Evolutionary conservation across 2,888 invertebrate genomes (phyloP).

Genomic region (Tetropium fuscum): DNA sequence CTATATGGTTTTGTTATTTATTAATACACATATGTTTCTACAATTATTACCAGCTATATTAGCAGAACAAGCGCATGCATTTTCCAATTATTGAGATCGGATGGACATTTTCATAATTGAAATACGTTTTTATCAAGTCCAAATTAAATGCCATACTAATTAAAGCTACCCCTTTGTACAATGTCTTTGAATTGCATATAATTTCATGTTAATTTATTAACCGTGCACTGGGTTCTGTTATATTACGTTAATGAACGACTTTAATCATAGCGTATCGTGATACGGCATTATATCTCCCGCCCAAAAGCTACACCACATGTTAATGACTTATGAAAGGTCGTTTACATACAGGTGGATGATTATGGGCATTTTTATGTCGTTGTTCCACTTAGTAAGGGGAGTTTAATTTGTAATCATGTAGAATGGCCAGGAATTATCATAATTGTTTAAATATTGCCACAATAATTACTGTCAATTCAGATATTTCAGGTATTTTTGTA

Average conservation of each 20-base stretch:
- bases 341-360: slow-evolving; percentile 11
- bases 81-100: no score
- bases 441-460: neutral
- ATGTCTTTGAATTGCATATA: no score
- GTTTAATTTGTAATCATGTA: neutral
- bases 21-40: no score
- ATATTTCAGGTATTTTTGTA: no score
- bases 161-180: no score
- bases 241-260: slow-evolving; percentile 4
- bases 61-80: no score
- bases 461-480: no score
- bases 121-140: no score
- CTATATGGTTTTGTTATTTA: no score
- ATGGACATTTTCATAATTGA: no score
- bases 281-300: slow-evolving; percentile 39
- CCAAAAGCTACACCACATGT: slow-evolving; percentile 43
- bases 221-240: neutral
- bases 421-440: neutral
- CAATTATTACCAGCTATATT: no score
- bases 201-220: slow-evolving; percentile 13
- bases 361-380: neutral
- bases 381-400: neutral
- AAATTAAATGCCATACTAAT: no score
- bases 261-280: slow-evolving; percentile 12
- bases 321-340: slow-evolving; percentile 31